Evolutionary conservation across 2,888 invertebrate genomes (phyloP).

Genomic region (Synergus umbraculus): DNA sequence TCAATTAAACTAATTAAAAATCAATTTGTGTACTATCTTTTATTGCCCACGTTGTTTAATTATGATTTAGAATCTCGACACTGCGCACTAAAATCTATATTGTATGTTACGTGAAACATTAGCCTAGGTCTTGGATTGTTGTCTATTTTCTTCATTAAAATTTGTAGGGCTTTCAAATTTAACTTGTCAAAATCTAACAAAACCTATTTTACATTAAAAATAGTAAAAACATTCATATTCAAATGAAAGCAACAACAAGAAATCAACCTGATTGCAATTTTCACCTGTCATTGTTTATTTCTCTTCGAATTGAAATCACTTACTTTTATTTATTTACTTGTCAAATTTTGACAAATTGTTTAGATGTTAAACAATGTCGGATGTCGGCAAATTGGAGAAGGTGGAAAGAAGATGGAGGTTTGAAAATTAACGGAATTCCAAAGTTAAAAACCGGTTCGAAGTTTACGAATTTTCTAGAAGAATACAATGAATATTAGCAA

Average conservation of each 20-base stretch:
- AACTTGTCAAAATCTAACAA: background rate
- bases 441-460: constrained; percentile 21
- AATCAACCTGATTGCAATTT: constrained; percentile 1
- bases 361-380: constrained; percentile 25
- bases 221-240: background rate
- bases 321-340: background rate
- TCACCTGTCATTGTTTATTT: background rate
- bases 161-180: background rate
- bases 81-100: constrained; percentile 54
- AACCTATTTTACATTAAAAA: background rate
- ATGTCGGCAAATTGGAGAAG: constrained; percentile 30
- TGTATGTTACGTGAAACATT: constrained; percentile 46
- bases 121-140: constrained; percentile 53
- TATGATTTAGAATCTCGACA: constrained; percentile 37
- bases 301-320: background rate
- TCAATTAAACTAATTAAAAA: background rate
- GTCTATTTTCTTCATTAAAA: background rate
- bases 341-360: constrained; percentile 8
- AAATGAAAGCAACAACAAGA: constrained; percentile 6
- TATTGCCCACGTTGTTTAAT: background rate
- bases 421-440: constrained; percentile 35
- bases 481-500: background rate
- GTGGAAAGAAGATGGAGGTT: constrained; percentile 37
- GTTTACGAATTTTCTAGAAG: background rate
- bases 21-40: background rate